Percentiles rank a stretch among this genome's conserved stretches.
These are phyloP conservation scores for Brachionus rubens DNA, from an alignment of 1,140 invertebrate species.

Conservation along the genomic window DNA sequence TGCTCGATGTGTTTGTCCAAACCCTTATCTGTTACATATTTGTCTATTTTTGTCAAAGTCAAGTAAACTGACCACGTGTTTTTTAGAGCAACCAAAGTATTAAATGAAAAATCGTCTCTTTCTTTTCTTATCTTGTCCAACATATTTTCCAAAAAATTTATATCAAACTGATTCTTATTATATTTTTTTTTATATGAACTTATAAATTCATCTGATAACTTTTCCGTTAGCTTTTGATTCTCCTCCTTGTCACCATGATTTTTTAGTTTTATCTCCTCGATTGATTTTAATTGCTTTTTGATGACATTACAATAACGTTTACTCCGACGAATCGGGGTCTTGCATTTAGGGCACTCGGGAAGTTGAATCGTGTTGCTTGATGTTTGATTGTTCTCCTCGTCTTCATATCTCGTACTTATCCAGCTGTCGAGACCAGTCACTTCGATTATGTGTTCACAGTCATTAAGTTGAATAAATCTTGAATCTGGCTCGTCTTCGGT, in stretches of 20 bases:
- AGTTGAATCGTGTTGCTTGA: conserved; percentile 60
- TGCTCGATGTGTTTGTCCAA: neutral
- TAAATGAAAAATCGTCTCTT: neutral
- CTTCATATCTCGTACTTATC: conserved; percentile 52
- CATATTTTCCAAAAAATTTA: neutral
- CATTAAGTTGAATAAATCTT: conserved; percentile 64
- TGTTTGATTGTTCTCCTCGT: conserved; percentile 39
- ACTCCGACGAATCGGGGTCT: conserved; percentile 65
- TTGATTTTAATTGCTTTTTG: conserved; percentile 34
- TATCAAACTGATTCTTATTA: neutral
- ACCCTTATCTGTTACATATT: neutral
- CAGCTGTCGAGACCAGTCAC: conserved; percentile 63
- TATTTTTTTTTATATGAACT: neutral
- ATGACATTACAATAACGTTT: conserved; percentile 49
- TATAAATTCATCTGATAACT: conserved; percentile 26
- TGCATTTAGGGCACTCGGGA: conserved; percentile 67
- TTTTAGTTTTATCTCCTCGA: conserved; percentile 26
- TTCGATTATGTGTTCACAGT: conserved; percentile 68
- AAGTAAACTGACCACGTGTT: conserved; percentile 8
- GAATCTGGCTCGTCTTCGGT: conserved; percentile 57
- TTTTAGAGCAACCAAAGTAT: neutral
- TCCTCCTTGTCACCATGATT: neutral
- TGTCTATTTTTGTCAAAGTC: neutral
- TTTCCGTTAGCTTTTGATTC: neutral
- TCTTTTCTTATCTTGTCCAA: neutral